Percentiles rank a stretch among this genome's conserved stretches.
Conservation (phyloP, 2,888 invertebrate genomes). For the Agapostemon virescens region DNA sequence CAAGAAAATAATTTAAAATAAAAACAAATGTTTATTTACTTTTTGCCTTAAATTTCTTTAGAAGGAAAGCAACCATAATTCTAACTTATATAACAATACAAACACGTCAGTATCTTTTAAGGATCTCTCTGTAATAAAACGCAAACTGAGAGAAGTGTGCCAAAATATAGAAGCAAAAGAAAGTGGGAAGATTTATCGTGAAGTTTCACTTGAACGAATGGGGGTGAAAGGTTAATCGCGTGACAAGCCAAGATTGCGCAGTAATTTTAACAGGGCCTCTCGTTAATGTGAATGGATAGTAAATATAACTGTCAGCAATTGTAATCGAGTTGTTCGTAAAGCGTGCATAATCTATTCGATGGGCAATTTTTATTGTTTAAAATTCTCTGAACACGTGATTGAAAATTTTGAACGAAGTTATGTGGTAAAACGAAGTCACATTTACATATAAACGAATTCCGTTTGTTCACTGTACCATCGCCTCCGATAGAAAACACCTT, state of each 20-base stretch:
- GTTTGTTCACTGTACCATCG: neutral
- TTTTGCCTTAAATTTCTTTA: too few species aligned
- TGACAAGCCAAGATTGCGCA: neutral
- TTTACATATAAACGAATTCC: neutral
- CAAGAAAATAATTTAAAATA: neutral
- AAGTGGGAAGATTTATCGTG: neutral
- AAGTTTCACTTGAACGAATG: neutral
- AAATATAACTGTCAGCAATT: neutral
- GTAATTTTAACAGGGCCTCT: neutral
- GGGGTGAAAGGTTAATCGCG: neutral
- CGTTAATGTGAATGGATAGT: neutral
- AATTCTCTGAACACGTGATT: neutral
- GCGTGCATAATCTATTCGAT: neutral
- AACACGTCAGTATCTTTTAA: neutral
- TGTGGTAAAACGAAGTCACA: neutral
- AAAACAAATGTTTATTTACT: neutral
- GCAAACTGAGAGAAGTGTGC: neutral
- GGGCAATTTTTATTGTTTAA: neutral
- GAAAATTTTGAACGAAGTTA: neutral
- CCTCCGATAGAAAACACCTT: conserved; percentile 18
- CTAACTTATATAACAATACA: neutral
- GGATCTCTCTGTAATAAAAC: neutral
- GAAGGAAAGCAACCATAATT: too few species aligned
- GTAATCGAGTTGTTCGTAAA: neutral
- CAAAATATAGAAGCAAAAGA: neutral